phyloP scores from a whole-genome alignment of 2,888 invertebrate genomes.

The Phlogophora meticulosa region DNA sequence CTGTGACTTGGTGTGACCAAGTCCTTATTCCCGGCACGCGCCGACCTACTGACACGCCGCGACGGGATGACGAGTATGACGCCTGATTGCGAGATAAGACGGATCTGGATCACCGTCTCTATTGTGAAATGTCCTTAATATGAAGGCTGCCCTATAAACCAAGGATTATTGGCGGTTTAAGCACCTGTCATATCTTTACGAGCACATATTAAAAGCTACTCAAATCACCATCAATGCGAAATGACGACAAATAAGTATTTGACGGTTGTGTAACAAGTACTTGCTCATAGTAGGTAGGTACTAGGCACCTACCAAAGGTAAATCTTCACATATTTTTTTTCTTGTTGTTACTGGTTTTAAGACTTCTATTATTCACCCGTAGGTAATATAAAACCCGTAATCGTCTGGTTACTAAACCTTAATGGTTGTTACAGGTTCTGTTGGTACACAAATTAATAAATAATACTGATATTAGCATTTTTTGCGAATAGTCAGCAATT shows the following conservation, averaged over 20 bases:
- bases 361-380: too few relatives aligned
- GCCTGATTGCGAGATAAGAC: conserved; percentile 66
- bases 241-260: not conserved
- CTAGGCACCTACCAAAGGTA: not conserved
- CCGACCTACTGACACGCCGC: conserved; percentile 78
- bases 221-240: conserved; percentile 29
- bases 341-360: too few relatives aligned
- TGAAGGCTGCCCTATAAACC: conserved; percentile 35
- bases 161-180: conserved; percentile 24
- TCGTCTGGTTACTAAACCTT: not conserved
- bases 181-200: conserved; percentile 30
- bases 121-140: conserved; percentile 50
- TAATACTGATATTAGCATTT: not conserved
- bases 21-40: conserved; percentile 76
- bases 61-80: conserved; percentile 24
- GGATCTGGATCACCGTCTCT: conserved; percentile 38
- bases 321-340: too few relatives aligned
- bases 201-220: conserved; percentile 14
- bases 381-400: too few relatives aligned
- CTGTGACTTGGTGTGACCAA: conserved; percentile 4
- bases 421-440: too few relatives aligned
- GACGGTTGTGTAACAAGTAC: not conserved
- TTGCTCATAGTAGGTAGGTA: not conserved
- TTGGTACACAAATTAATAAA: too few relatives aligned
- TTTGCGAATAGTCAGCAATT: not conserved